Conservation (phyloP, 2,113 vertebrate genomes). For the Hassar affinis region DNA sequence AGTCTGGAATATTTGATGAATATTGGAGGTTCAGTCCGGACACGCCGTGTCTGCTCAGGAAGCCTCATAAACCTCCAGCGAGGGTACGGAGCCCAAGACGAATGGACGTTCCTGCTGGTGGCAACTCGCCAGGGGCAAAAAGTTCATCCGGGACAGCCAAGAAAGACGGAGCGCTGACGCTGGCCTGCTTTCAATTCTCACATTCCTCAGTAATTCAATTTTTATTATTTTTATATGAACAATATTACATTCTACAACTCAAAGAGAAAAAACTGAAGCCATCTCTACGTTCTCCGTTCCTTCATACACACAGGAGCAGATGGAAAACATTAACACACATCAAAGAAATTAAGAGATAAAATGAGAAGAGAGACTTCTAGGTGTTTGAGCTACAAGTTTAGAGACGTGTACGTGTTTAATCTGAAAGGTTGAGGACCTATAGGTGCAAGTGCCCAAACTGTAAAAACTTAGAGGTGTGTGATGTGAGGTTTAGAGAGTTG, state of each 20-base stretch:
- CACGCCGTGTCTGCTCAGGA: constrained; percentile 24
- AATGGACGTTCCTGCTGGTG: constrained; percentile 6
- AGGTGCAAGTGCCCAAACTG: too few relatives aligned
- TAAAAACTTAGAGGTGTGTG: too few relatives aligned
- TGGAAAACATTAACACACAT: not conserved
- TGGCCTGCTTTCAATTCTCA: constrained; percentile 1
- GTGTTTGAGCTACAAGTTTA: not conserved
- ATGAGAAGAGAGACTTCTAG: not conserved
- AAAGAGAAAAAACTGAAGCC: not conserved
- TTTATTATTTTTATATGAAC: constrained; percentile 16
- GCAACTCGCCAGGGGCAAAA: constrained; percentile 8
- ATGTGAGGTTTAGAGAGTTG: too few relatives aligned
- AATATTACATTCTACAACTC: not conserved
- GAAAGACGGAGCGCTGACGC: not conserved
- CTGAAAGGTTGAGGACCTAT: too few relatives aligned
- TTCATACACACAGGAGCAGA: not conserved
- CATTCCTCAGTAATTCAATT: not conserved
- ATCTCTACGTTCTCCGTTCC: not conserved
- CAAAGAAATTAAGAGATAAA: not conserved
- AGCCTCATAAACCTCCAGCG: constrained; percentile 25
- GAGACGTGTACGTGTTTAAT: not conserved
- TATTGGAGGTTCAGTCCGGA: constrained; percentile 24
- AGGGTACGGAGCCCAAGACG: constrained; percentile 21
- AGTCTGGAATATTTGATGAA: constrained; percentile 29
- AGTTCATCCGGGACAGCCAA: not conserved